A percentile compares a stretch with the other conserved stretches of the same genome.
Evolutionary conservation across 2,888 invertebrate genomes (phyloP).

Genomic region (Cabera pusaria): DNA sequence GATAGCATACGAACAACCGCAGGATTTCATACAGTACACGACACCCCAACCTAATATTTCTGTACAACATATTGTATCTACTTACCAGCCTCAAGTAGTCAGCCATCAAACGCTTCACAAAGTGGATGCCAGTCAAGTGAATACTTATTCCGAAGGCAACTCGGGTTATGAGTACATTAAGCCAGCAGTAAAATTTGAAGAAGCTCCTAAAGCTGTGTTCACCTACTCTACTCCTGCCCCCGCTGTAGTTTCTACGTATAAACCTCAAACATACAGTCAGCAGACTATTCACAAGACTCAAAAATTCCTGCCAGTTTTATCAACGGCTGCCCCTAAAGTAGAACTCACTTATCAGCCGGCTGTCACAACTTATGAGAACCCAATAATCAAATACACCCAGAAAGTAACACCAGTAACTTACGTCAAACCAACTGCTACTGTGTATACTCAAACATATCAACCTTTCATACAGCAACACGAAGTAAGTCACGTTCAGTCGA

Average conservation of each 20-base stretch:
- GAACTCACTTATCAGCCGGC: conserved; percentile 51
- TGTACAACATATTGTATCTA: conserved; percentile 44
- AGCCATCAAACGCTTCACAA: conserved; percentile 62
- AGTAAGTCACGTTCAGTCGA: conserved; percentile 54
- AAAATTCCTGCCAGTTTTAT: conserved; percentile 48
- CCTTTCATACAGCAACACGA: conserved; percentile 58
- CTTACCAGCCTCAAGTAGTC: conserved; percentile 54
- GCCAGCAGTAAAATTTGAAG: conserved; percentile 51
- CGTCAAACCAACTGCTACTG: conserved; percentile 54
- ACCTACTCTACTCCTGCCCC: conserved; percentile 54
- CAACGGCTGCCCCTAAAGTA: conserved; percentile 50
- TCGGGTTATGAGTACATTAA: conserved; percentile 56
- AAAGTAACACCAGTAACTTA: conserved; percentile 55
- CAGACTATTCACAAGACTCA: conserved; percentile 64
- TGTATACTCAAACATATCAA: conserved; percentile 58
- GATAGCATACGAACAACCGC: conserved; percentile 41
- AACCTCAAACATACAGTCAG: conserved; percentile 61
- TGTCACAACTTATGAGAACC: conserved; percentile 55
- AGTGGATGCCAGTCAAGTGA: conserved; percentile 52
- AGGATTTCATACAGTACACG: conserved; percentile 41
- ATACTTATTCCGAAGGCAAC: conserved; percentile 46
- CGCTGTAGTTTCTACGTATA: conserved; percentile 52
- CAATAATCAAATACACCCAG: conserved; percentile 57
- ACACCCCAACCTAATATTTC: conserved; percentile 43
- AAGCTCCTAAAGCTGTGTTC: conserved; percentile 49